These are phyloP conservation scores for Ophioninae sp. DNA, from an alignment of 2,888 invertebrate genomes.

Conservation along the genomic window DNA sequence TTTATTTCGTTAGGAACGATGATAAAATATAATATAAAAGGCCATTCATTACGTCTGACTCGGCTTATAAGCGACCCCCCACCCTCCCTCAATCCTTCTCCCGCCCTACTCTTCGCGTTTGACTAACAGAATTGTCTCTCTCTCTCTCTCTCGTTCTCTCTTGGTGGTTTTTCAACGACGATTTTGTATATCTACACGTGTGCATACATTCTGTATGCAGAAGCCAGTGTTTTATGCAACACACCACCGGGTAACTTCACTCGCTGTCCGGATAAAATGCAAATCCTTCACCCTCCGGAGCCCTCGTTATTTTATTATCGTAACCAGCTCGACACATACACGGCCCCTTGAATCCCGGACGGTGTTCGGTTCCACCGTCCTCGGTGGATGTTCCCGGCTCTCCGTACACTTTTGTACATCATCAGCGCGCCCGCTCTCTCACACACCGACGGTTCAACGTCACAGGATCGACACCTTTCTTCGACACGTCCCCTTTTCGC, in stretches of 20 bases:
- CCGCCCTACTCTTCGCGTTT: not conserved
- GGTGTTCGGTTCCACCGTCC: slow-evolving; percentile 37
- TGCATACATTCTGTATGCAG: not conserved
- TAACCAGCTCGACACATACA: not conserved
- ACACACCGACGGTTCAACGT: not conserved
- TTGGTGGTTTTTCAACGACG: slow-evolving; percentile 46
- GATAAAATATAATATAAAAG: slow-evolving; percentile 73
- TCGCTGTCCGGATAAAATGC: slow-evolving; percentile 44
- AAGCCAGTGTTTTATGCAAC: slow-evolving; percentile 5
- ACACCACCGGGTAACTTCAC: slow-evolving; percentile 14
- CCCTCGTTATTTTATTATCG: slow-evolving; percentile 61
- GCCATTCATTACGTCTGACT: slow-evolving; percentile 70
- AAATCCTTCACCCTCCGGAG: slow-evolving; percentile 54
- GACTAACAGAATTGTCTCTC: slow-evolving; percentile 34
- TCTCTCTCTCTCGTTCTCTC: slow-evolving; percentile 30
- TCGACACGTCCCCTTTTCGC: slow-evolving; percentile 33
- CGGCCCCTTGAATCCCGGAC: not conserved
- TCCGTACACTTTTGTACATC: slow-evolving; percentile 5
- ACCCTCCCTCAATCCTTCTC: slow-evolving; percentile 2
- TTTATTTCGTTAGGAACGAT: slow-evolving; percentile 66
- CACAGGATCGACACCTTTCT: slow-evolving; percentile 51
- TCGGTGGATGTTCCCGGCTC: not conserved
- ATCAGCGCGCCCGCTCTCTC: not conserved
- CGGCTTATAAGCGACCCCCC: slow-evolving; percentile 39
- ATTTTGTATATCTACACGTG: slow-evolving; percentile 18